Evolutionary conservation across 2,888 invertebrate species (phyloP), one percentile per base, ranked within the genome.

Genomic region (Teinopalpus imperialis): DNA sequence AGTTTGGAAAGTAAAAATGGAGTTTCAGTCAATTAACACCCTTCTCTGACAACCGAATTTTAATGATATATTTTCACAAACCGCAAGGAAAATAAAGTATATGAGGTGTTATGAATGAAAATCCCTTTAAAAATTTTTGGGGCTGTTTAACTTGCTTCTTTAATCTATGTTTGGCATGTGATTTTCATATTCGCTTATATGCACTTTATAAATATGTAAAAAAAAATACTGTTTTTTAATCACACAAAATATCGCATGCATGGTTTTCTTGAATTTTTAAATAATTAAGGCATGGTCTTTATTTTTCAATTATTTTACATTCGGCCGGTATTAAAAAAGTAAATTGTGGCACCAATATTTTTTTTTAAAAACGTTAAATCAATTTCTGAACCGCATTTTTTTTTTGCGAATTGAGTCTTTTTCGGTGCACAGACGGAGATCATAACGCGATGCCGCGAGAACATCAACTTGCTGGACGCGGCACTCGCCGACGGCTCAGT

Each of bases 391-490:
- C 32, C 10, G 7, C 43, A 21, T 37, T 16, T 34, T 18, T 1
- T 41, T 49, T 61, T 60, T 59, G 59, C 57, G 58, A 63, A 57
- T 55, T 56, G 53, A 56, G 55, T 54, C 68, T 69, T 80, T 80
- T 76, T 71, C 67, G 69, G 78, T 40, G 66, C 72, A 61, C 86
- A 97, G 97, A 93, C 93, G 76, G 97, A 97, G 89, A 91, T 97
- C 67, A 91, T 95, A 71, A 92, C 93, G 51, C 94, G 95, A 48
- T 97, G 97, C 88, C 93, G 94, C 62, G 95, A 97, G 69, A 96
- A 97, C 82, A 93, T 96, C 67, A 93, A 92, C 69, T 93, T 95
- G 66, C 90, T 97, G 81, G 93, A 93, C 69, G 90, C 92, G 40
- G 91, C 95, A 42, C 71, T 94, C 58, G 91, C 91, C 46, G 75